phyloP scores from a whole-genome alignment of 2,888 invertebrate species.

The Octodonta nipae region DNA sequence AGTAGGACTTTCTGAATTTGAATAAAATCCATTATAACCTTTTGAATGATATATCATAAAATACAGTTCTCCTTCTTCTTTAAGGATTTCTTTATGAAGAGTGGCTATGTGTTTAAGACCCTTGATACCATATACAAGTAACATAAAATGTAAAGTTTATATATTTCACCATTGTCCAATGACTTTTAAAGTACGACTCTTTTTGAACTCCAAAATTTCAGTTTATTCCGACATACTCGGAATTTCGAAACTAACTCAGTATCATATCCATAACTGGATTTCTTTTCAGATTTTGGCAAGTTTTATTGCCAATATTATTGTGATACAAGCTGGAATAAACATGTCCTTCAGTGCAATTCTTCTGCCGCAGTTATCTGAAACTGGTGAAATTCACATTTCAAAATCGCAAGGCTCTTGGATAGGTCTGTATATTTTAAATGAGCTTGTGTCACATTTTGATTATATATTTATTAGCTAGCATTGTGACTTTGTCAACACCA shows the following conservation, averaged over 20 bases:
- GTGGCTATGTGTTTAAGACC: too few species aligned
- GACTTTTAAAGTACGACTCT: conserved; percentile 2
- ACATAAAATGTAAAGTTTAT: too few species aligned
- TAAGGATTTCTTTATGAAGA: too few species aligned
- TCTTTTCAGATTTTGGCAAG: conserved; percentile 34
- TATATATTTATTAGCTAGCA: too few species aligned
- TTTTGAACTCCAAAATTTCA: too few species aligned
- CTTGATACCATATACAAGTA: too few species aligned
- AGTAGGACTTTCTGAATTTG: not conserved
- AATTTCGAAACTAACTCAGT: too few species aligned
- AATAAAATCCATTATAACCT: not conserved
- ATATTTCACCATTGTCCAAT: too few species aligned
- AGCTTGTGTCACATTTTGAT: too few species aligned
- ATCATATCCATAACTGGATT: too few species aligned
- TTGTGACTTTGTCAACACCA: conserved; percentile 42
- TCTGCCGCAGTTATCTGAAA: conserved; percentile 37
- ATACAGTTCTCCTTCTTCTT: not conserved
- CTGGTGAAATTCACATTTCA: conserved; percentile 31
- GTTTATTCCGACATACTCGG: too few species aligned
- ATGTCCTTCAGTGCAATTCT: conserved; percentile 46
- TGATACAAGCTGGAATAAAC: conserved; percentile 44
- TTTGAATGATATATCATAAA: not conserved
- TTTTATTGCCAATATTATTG: conserved; percentile 37
- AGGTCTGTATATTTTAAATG: conserved; percentile 34
- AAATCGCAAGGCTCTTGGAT: conserved; percentile 43